Base-by-base conservation (phyloP, 2,888 invertebrate genomes). In the Caenorhabditis japonica region DNA sequence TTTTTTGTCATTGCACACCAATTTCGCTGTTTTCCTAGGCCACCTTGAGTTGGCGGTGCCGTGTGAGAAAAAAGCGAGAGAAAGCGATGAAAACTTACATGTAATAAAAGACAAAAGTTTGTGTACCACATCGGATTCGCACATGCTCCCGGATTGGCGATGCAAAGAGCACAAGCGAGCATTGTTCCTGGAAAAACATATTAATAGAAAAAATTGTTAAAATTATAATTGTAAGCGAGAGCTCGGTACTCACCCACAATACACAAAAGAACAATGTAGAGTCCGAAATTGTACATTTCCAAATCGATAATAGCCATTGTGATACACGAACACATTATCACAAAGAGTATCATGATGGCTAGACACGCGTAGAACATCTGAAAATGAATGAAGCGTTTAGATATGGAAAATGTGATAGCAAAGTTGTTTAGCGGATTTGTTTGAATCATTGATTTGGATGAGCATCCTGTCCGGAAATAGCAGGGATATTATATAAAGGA, bases 331-430 rank as follows among this genome's bases (percentile, higher is more conserved):
- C 82, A 75, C 82, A 85, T 83, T 10, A 86, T 75, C 13, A 76
- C 49, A 71, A 85, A 80, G 55, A 87, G 76, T 43, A 85, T 62
- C 49, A 87, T 72, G 46, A 87, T 83, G 30, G 86, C 80, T 23
- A 87, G 76, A 71, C 86, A 87, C 47, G 86, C 86, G 80, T 86
- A 87, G 80, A 87, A 87, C 87, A 87, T 87, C 70, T 76, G 75
- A n/a, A 69, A 58, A 3, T 15, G n/a, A 19, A 2, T 21, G 23
- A 12, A 17, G 3, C 5, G 21, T n/a, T n/a, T n/a, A n/a, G 21
- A 38, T 36, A 23, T 17, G 17, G 15, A 23, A n/a, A 19, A 38
- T 46, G 12, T 27, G 46, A 25, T 46, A 13, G 1, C 43, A 10
- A 43, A 15, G 23, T 43, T 21, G 43, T 43, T 23, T 13, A 12